Conservation (phyloP, 1,140 invertebrate genomes). For the Drosophila malerkotliana region DNA sequence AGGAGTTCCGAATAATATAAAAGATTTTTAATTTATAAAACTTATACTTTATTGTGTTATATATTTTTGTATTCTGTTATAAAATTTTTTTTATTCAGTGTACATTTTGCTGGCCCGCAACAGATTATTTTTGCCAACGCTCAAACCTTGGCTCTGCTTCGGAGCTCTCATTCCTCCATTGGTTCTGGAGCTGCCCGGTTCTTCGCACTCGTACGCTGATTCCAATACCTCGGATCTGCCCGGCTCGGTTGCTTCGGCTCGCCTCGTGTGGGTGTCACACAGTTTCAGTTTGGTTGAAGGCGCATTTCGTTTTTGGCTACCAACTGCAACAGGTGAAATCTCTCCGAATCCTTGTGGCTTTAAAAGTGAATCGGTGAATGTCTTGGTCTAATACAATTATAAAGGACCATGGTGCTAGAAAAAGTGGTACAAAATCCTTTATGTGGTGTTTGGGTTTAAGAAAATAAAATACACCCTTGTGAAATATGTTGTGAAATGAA, state of each 20-base stretch:
- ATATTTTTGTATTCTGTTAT: not conserved
- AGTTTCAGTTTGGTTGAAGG: slow-evolving; percentile 14
- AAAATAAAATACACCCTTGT: slow-evolving; percentile 5
- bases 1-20: too few relatives aligned
- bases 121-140: not conserved
- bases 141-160: slow-evolving; percentile 6
- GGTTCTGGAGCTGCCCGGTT: slow-evolving; percentile 40
- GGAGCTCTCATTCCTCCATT: slow-evolving; percentile 35
- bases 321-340: slow-evolving; percentile 1
- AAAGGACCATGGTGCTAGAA: too few relatives aligned
- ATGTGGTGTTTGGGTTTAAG: slow-evolving; percentile 16
- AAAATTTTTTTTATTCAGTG: not conserved
- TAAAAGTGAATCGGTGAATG: too few relatives aligned
- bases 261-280: too few relatives aligned
- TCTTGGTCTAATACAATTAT: too few relatives aligned
- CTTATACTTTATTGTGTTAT: not conserved
- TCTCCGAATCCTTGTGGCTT: not conserved
- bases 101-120: not conserved
- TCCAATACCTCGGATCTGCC: slow-evolving; percentile 8
- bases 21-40: too few relatives aligned
- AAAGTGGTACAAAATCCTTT: not conserved
- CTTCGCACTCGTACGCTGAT: slow-evolving; percentile 8
- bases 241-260: not conserved
- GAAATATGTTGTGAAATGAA: slow-evolving; percentile 1
- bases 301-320: not conserved